Base-by-base conservation (phyloP, 2,113 vertebrate species). In the Dasyurus viverrinus region DNA sequence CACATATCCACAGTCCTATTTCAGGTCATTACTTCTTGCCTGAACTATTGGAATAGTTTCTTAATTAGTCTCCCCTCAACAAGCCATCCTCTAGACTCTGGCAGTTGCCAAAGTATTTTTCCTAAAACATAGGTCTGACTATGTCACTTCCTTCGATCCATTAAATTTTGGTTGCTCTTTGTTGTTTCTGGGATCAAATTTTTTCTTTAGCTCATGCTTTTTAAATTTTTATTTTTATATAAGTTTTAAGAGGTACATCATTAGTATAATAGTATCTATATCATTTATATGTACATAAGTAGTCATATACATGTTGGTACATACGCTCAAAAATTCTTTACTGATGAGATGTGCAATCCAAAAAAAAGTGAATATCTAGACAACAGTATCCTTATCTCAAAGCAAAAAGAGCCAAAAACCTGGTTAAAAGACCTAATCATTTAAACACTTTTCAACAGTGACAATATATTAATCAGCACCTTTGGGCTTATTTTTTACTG, bases 401-500 rank as follows among this genome's bases (percentile, higher is more conserved):
- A 84, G n/a, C 16, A 23, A 84, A 42, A 84, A 84, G 60, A 68
- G 36, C 12, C 36, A 42, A 42, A 19, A 84, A 0, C 2, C 19
- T 84, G 19, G 0, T 84, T 84, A 84, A 84, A 84, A 23, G 5
- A 19, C 68, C n/a, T 84, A 42, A 84, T 42, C 68, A 84, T 42
- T 84, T 84, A n/a, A 84, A 42, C 68, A 42, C n/a, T 84, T 84
- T 2, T 84, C 5, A 42, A 22, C n/a, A n/a, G 1, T 42, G n/a
- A 76, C 36, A 68, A n/a, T 12, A 76, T 76, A 25, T 42, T 4
- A 84, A 42, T 84, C 36, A 84, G 9, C 55, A 57, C 55, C 55
- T 95, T 92, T 53, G 96, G 94, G 91, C 12, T 52, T 95, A 57
- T 54, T 27, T 95, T 96, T 97, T 26, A 54, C 92, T 54, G 89